Evolutionary conservation across 2,888 invertebrate genomes (phyloP), one percentile per base, ranked within the genome.

Genomic region (Oxycera nigricornis): DNA sequence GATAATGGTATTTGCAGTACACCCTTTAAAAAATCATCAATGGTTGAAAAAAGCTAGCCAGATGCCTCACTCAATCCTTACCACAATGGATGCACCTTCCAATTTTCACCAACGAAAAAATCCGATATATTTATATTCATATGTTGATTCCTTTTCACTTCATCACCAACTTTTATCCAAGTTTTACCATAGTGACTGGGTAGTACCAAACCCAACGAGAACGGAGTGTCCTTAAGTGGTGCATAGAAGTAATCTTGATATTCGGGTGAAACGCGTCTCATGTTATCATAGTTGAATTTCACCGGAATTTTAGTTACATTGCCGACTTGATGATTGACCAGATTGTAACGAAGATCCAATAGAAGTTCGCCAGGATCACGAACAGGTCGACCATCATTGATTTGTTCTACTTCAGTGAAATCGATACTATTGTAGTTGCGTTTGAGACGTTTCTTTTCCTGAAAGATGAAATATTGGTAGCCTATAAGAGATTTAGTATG

Each of bases 381-480:
- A 0, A 92, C 90, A 0, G 87, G 88, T 68, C 88, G 87, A 1
- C 90, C 89, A 78, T 88, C 88, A 80, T 93, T 92, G 26, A 94
- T 89, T 78, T 97, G 92, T 83, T 98, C 98, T 4, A 98, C 93
- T 86, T 98, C 98, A 1, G 94, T 92, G 75, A 99, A 89, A 85
- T 98, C 98, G 39, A 98, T 93, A 83, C 97, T 97, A 86, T 97
- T 97, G 86, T 95, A 98, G 84, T 97, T 97, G n/a, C 91, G 90
- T 86, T 95, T 97, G 74, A 94, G 86, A 65, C 88, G 86, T 39
- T 89, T 89, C 79, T 90, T 88, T 79, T 88, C 89, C 87, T 90
- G 81, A 26, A 80, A 72, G 81, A 75, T 70, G 14, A 72, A 30
- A 7, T 3, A 28, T 9, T 39, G n/a, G n/a, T 7, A 41, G 20